A percentile compares a stretch with the other conserved stretches of the same genome.
phyloP scores from a whole-genome alignment of 2,797 vertebrate species.

The Lerista edwardsae region DNA sequence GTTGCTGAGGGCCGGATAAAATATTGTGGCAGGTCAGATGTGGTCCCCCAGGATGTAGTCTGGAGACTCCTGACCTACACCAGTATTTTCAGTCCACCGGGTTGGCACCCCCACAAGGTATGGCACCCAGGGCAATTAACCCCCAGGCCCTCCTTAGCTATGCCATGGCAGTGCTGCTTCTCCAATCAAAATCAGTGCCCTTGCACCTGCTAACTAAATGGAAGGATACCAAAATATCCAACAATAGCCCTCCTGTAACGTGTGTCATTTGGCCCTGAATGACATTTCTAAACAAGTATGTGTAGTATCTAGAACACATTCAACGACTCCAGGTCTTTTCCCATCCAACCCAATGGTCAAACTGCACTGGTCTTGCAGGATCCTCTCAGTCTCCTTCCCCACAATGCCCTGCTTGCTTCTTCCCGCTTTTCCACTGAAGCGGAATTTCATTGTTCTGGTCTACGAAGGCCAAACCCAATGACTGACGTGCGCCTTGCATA shows the following conservation, averaged over 20 bases:
- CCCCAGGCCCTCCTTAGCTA: too few relatives aligned
- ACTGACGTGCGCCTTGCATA: conserved; percentile 11
- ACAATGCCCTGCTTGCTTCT: conserved; percentile 23
- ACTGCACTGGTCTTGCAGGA: conserved; percentile 21
- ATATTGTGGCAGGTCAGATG: too few relatives aligned
- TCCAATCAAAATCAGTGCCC: not conserved
- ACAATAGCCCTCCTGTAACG: not conserved
- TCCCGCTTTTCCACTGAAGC: conserved; percentile 20
- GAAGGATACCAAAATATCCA: not conserved
- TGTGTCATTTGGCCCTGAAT: not conserved
- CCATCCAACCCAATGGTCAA: conserved; percentile 46
- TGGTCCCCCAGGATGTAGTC: too few relatives aligned
- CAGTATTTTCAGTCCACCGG: not conserved
- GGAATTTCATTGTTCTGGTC: conserved; percentile 16
- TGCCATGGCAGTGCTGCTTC: not conserved
- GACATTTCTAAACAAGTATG: not conserved
- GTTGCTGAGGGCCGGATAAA: too few relatives aligned
- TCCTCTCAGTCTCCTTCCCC: not conserved
- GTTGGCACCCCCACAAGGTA: too few relatives aligned
- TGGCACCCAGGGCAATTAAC: too few relatives aligned
- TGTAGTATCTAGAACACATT: too few relatives aligned
- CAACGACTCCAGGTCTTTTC: not conserved
- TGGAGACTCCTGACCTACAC: too few relatives aligned
- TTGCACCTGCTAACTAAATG: not conserved
- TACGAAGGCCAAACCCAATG: conserved; percentile 36